Evolutionary conservation across 2,113 vertebrate genomes (phyloP).

Genomic region (Apodemus sylvaticus): DNA sequence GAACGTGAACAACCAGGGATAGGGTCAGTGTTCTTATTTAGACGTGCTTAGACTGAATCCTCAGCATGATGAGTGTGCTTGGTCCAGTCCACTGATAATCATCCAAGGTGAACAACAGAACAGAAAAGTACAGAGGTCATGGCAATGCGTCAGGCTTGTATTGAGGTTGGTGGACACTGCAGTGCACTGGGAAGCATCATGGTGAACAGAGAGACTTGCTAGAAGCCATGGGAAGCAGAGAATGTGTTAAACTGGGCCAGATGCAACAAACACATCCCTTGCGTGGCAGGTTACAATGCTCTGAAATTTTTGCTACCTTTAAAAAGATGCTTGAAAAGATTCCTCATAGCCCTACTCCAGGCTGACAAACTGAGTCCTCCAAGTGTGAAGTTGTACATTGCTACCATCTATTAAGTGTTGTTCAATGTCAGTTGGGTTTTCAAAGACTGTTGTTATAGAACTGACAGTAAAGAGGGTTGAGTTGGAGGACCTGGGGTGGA

Average conservation of each 20-base stretch:
- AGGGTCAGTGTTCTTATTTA: neutral
- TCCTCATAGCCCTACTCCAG: neutral
- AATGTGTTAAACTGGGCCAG: neutral
- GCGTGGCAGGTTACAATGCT: neutral
- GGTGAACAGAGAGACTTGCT: neutral
- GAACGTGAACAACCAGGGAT: neutral
- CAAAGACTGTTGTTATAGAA: neutral
- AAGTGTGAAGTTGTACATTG: neutral
- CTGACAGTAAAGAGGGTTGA: neutral
- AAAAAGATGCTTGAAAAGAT: neutral
- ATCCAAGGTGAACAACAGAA: neutral
- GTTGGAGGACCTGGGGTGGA: conserved; percentile 31
- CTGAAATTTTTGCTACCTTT: neutral
- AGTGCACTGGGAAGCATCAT: neutral
- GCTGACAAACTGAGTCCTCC: neutral
- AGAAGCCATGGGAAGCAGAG: neutral
- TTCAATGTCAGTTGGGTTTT: neutral
- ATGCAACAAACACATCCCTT: neutral
- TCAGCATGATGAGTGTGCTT: neutral
- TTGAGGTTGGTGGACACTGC: neutral
- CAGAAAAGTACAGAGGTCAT: neutral
- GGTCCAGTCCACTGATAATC: neutral
- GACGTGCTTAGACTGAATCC: neutral
- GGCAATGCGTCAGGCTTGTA: neutral
- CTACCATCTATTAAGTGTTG: neutral